These are phyloP conservation scores for Triplophysa siluroides DNA, from an alignment of 2,113 vertebrate species.

Conservation along the genomic window DNA sequence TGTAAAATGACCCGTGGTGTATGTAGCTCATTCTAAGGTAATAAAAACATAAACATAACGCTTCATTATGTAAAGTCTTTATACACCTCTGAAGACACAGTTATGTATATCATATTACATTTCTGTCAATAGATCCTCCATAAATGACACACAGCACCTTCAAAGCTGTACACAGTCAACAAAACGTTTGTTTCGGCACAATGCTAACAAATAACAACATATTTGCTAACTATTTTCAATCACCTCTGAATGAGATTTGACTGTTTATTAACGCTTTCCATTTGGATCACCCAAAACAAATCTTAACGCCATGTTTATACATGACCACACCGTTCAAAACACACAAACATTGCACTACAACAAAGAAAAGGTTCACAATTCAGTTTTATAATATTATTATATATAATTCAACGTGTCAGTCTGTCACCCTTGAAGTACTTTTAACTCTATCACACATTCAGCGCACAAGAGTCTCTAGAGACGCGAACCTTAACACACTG, in stretches of 20 bases:
- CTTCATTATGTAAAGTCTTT: too few species aligned
- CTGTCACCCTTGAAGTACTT: background rate
- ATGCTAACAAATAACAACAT: background rate
- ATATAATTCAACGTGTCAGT: background rate
- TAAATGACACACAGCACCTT: too few species aligned
- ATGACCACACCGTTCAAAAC: background rate
- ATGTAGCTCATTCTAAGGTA: too few species aligned
- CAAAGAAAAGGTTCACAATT: background rate
- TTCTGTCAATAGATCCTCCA: too few species aligned
- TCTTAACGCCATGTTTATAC: background rate
- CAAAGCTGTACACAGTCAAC: background rate
- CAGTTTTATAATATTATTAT: background rate
- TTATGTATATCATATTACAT: too few species aligned
- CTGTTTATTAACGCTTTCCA: background rate
- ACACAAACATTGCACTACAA: background rate
- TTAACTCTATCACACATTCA: background rate
- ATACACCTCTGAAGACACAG: too few species aligned
- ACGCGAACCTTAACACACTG: background rate
- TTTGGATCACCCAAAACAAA: background rate
- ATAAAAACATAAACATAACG: too few species aligned
- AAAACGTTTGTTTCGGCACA: background rate
- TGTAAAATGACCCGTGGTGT: too few species aligned
- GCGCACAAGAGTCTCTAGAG: background rate
- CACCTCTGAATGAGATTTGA: conserved; percentile 1
- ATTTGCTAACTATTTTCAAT: too few species aligned